Evolutionary conservation across 2,888 invertebrate species (phyloP), one percentile per base, ranked within the genome.

Genomic region (Philhelius pedissequus): DNA sequence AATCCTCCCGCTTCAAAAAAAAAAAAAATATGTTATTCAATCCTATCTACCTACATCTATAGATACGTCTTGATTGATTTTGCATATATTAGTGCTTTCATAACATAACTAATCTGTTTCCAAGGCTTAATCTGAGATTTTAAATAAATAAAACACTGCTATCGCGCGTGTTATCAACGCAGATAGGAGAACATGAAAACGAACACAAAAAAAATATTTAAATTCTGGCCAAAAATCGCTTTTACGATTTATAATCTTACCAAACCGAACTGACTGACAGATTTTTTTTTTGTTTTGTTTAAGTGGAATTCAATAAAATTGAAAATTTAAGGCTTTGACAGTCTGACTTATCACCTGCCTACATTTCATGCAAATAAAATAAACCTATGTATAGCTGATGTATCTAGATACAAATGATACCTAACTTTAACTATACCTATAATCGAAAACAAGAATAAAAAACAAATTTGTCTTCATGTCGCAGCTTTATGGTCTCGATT

Each of bases 391-490:
- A 25, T 58, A 40, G n/a, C 25, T 27, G 22, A 38, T 32, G 18
- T 20, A 20, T n/a, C 11, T 7, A 4, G 32, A 54, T 0, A 18
- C n/a, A 22, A 7, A 64, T n/a, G 45, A 60, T 40, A 15, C 13
- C 13, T 9, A 54, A 1, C 30, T 32, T 9, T 25, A 60, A 38
- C 15, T 40, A 25, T n/a, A n/a, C n/a, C n/a, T 62, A 25, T 52
- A 35, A 69, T 15, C 32, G 20, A 77, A 60, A 77, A 52, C 43
- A 35, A 70, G n/a, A n/a, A n/a, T n/a, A n/a, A 27, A 35, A 62
- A 60, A 73, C 62, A 71, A 82, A 82, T 77, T 82, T 77, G 81
- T 82, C 77, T 40, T 70, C 56, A 48, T 22, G 25, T 35, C 64
- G 45, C 13, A 66, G 18, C 50, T 71, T 71, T 66, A 70, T 30